Base-by-base conservation (phyloP, 1,140 invertebrate species). In the Drosophila jambulina region DNA sequence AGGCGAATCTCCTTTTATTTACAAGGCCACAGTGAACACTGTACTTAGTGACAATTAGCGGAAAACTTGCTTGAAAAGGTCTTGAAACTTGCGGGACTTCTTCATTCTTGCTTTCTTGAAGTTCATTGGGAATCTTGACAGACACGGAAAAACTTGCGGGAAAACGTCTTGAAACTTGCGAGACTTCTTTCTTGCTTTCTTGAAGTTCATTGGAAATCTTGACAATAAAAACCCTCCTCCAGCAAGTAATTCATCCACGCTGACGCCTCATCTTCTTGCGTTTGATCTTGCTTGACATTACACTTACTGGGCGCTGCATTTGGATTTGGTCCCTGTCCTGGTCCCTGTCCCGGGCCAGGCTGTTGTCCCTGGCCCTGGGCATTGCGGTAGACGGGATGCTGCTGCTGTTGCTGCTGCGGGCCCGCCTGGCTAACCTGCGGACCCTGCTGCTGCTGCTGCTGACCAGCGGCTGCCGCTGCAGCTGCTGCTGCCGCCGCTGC, bases 401-500 rank as follows among this genome's bases (percentile, higher is more conserved):
- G 83, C n/a, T 82, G 82, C n/a, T 82, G 78, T 7, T 77, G 76
- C 51, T 80, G 86, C 75, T 91, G 90, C 5, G 75, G 64, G 8
- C 77, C 77, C 10, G 78, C 78, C 27, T 70, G 71, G 58, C 72
- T 76, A 48, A 54, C 75, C 56, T 49, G 75, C 8, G 64, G 62
- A 2, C 61, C 75, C 53, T 80, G 86, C 19, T 72, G 59, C 40
- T 80, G 86, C 27, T 72, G 59, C 27, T 84, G 90, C 23, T 80
- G 78, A 27, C 93, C 34, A 87, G 93, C 25, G 90, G 93, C 34
- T 93, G 92, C 23, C 86, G 93, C 87, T 88, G 93, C 74, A 59
- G 60, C 48, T 43, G 79, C 43, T 49, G 75, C 75, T 36, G 75
- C 75, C 38, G 74, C 75, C 19, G 75, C 75, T n/a, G 74, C 74